These are phyloP conservation scores for Hypsibius dujardini DNA, from an alignment of 1,140 invertebrate species.

Conservation along the genomic window DNA sequence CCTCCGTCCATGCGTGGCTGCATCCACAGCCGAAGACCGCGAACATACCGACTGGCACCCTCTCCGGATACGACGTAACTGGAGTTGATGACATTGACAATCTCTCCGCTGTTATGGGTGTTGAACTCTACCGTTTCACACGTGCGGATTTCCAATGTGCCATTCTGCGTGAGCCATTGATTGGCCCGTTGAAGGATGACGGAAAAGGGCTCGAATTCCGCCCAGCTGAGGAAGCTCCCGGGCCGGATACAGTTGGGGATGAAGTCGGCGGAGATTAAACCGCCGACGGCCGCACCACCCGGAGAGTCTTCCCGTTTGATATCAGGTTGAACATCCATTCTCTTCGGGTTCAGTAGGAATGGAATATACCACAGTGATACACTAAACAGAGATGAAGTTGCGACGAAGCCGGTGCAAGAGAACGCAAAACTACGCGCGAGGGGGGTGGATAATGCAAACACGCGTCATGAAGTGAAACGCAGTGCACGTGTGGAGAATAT, in stretches of 20 bases:
- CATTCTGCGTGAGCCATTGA: not conserved
- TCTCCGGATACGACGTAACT: not conserved
- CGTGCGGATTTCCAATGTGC: not conserved
- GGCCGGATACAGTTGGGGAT: not conserved
- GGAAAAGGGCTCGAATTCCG: not conserved
- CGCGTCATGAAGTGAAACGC: too few relatives aligned
- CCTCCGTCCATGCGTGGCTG: not conserved
- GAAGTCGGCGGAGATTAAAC: not conserved
- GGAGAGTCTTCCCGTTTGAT: too few relatives aligned
- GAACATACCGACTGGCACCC: not conserved
- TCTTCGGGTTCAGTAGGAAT: too few relatives aligned
- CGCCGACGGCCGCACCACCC: not conserved
- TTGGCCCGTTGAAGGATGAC: conserved; percentile 1
- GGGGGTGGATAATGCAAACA: too few relatives aligned
- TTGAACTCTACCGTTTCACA: conserved; percentile 1
- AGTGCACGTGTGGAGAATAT: too few relatives aligned
- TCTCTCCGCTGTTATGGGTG: not conserved
- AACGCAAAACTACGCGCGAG: too few relatives aligned
- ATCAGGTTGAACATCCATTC: too few relatives aligned
- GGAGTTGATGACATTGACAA: not conserved
- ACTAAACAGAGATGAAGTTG: too few relatives aligned
- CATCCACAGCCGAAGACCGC: not conserved
- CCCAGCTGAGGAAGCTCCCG: not conserved
- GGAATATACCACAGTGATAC: too few relatives aligned
- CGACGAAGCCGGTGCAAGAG: too few relatives aligned